A percentile compares a stretch with the other conserved stretches of the same genome.
These are phyloP conservation scores for Notolepis coatsorum DNA, from an alignment of 2,797 vertebrate genomes.

Conservation along the genomic window DNA sequence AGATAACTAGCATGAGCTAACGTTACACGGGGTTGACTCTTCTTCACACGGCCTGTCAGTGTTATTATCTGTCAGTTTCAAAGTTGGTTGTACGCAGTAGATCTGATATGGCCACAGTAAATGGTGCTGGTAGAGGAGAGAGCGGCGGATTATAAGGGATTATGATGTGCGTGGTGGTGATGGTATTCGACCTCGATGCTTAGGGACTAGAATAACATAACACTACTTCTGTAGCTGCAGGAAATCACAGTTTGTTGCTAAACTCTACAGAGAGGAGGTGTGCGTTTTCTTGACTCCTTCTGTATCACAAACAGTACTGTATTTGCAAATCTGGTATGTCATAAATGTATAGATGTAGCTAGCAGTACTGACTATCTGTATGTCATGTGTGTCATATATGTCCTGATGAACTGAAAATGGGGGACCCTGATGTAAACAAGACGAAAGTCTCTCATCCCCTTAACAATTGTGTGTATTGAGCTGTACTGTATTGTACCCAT, in stretches of 20 bases:
- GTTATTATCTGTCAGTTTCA: constrained; percentile 18
- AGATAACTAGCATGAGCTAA: not conserved
- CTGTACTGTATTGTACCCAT: too few relatives aligned
- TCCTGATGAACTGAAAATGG: too few relatives aligned
- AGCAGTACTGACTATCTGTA: too few relatives aligned
- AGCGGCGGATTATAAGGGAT: constrained; percentile 21
- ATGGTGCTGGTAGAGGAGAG: not conserved
- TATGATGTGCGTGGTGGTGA: constrained; percentile 5
- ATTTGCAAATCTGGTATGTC: too few relatives aligned
- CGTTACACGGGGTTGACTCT: constrained; percentile 18
- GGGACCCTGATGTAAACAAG: too few relatives aligned
- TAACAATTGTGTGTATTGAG: too few relatives aligned
- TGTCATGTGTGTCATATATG: too few relatives aligned
- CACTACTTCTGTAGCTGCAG: not conserved
- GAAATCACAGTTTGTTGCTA: not conserved
- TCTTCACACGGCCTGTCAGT: constrained; percentile 24
- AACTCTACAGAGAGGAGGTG: not conserved
- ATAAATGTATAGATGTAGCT: too few relatives aligned
- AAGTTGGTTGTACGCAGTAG: constrained; percentile 5
- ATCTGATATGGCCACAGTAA: constrained; percentile 4
- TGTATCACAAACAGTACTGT: too few relatives aligned
- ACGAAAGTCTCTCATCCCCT: too few relatives aligned
- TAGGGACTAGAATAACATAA: constrained; percentile 5
- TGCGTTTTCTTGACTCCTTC: not conserved
- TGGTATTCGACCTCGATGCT: constrained; percentile 8